Evolutionary conservation across 2,888 invertebrate genomes (phyloP).

Genomic region (Leptinotarsa tumamoca): DNA sequence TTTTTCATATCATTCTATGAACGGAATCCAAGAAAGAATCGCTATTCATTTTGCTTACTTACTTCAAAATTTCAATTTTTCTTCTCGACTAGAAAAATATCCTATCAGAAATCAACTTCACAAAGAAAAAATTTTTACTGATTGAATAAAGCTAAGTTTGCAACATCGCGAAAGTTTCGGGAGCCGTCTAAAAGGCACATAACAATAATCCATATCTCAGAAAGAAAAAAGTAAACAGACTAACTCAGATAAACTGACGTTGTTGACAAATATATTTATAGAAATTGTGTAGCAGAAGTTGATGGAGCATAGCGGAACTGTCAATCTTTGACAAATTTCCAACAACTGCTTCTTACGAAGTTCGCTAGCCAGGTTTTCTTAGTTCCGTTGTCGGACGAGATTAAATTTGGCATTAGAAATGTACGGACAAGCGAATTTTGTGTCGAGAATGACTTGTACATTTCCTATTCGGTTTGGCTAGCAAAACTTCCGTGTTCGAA

Average conservation of each 20-base stretch:
- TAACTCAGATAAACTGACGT: conserved; percentile 11
- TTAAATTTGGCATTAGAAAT: conserved; percentile 24
- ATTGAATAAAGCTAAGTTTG: background rate
- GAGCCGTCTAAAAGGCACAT: conserved; percentile 2
- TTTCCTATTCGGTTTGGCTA: background rate
- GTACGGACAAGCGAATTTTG: conserved; percentile 15
- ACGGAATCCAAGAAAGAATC: too few relatives aligned
- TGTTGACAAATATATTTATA: conserved; percentile 17
- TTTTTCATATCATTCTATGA: too few relatives aligned
- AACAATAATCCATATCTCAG: conserved; percentile 12
- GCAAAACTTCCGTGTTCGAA: background rate
- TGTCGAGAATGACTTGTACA: background rate
- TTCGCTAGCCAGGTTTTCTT: background rate
- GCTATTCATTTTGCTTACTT: background rate
- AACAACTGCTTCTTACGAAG: conserved; percentile 25
- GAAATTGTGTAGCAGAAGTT: background rate
- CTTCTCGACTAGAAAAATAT: too few relatives aligned
- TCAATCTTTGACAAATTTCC: conserved; percentile 31
- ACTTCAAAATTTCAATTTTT: too few relatives aligned
- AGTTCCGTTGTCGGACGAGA: conserved; percentile 27
- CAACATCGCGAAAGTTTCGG: conserved; percentile 7
- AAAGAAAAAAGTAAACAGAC: conserved; percentile 19
- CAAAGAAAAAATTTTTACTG: conserved; percentile 1
- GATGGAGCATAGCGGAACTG: conserved; percentile 28
- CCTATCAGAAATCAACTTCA: background rate